Conservation (phyloP, 2,113 vertebrate species). For the Gadus chalcogrammus region DNA sequence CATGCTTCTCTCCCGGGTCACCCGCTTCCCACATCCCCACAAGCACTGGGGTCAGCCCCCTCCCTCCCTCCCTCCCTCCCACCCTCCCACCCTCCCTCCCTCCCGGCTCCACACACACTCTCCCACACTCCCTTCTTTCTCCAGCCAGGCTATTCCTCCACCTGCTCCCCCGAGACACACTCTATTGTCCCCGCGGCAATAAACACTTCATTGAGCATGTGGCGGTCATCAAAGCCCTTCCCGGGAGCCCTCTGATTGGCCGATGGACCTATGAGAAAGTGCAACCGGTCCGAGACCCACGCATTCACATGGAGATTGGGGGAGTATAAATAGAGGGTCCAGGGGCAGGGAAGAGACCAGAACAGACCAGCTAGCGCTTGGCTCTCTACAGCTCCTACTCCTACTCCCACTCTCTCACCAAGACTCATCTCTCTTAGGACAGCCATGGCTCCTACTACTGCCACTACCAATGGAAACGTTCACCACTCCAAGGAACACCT, state of each 20-base stretch:
- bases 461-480: constrained; percentile 58
- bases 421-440: neutral
- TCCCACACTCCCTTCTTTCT: constrained; percentile 29
- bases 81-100: too few relatives aligned
- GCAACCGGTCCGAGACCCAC: constrained; percentile 67
- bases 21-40: constrained; percentile 59
- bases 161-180: constrained; percentile 73
- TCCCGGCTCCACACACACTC: constrained; percentile 10
- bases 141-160: constrained; percentile 64
- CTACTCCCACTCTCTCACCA: neutral
- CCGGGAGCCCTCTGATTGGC: constrained; percentile 68
- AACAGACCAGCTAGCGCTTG: constrained; percentile 60
- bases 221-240: constrained; percentile 69
- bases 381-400: constrained; percentile 37
- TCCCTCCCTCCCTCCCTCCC: constrained; percentile 15
- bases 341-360: constrained; percentile 46
- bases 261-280: constrained; percentile 69
- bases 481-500: constrained; percentile 58
- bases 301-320: constrained; percentile 70
- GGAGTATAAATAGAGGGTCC: constrained; percentile 65
- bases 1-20: constrained; percentile 67
- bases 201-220: constrained; percentile 76
- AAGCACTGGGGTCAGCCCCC: constrained; percentile 62
- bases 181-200: constrained; percentile 67
- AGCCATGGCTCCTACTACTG: constrained; percentile 70